phyloP scores from a whole-genome alignment of 1,140 invertebrate genomes.

The Polypedilum vanderplanki region DNA sequence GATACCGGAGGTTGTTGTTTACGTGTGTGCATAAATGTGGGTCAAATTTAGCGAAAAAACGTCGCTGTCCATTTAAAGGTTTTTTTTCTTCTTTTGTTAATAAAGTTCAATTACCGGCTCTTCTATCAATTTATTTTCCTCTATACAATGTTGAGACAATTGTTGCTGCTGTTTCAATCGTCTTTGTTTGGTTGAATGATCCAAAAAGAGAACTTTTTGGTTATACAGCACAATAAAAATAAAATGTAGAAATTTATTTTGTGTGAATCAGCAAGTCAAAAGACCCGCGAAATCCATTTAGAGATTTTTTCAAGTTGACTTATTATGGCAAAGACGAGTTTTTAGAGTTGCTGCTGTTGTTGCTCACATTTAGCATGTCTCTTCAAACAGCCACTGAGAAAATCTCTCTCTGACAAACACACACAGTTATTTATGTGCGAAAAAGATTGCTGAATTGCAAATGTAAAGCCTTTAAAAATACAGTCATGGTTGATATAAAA shows the following conservation, averaged over 20 bases:
- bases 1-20: constrained; percentile 1
- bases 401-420: too few species aligned
- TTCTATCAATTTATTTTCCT: background rate
- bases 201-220: background rate
- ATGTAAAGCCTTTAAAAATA: background rate
- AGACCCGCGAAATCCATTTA: constrained; percentile 16
- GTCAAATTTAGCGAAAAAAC: background rate
- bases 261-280: constrained; percentile 17
- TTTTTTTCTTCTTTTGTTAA: background rate
- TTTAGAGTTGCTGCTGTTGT: background rate
- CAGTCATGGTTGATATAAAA: background rate
- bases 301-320: constrained; percentile 22
- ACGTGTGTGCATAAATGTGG: background rate
- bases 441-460: background rate
- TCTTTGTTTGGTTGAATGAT: background rate
- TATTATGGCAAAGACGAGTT: constrained; percentile 20
- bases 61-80: background rate
- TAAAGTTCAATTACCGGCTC: background rate
- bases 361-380: too few species aligned
- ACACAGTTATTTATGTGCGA: background rate
- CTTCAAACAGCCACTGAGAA: too few species aligned
- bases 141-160: background rate
- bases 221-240: background rate
- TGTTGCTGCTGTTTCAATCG: constrained; percentile 5
- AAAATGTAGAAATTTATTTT: background rate